A percentile compares a stretch with the other conserved stretches of the same genome.
These are phyloP conservation scores for Troides aeacus DNA, from an alignment of 2,888 invertebrate species.

Conservation along the genomic window DNA sequence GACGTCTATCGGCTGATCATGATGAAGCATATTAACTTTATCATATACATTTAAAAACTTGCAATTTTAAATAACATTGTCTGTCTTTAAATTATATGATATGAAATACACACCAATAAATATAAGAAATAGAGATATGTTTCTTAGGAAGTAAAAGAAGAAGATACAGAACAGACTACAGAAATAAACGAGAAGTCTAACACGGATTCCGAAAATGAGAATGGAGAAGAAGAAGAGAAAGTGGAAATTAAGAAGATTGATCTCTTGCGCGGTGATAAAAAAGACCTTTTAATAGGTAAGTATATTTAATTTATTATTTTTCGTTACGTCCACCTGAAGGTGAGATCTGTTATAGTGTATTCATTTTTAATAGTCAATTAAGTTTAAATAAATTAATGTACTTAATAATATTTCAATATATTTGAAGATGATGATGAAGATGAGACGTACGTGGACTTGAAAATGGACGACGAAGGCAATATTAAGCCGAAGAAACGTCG, in stretches of 20 bases:
- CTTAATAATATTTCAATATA: background rate
- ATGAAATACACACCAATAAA: background rate
- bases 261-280: constrained; percentile 65
- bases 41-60: too few relatives aligned
- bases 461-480: constrained; percentile 66
- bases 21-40: too few relatives aligned
- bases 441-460: constrained; percentile 67
- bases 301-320: background rate
- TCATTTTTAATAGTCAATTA: too few relatives aligned
- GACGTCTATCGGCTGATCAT: too few relatives aligned
- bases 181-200: constrained; percentile 43
- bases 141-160: constrained; percentile 47
- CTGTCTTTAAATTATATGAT: background rate
- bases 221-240: constrained; percentile 44
- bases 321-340: too few relatives aligned
- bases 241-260: constrained; percentile 58
- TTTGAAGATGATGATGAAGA: constrained; percentile 63
- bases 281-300: constrained; percentile 66
- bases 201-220: constrained; percentile 38
- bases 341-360: too few relatives aligned
- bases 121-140: background rate
- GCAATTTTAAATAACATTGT: too few relatives aligned
- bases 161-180: constrained; percentile 35
- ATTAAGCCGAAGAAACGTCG: constrained; percentile 59
- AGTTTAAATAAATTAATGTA: too few relatives aligned